Conservation (phyloP, 2,888 invertebrate genomes). For the Phytoseiulus persimilis region DNA sequence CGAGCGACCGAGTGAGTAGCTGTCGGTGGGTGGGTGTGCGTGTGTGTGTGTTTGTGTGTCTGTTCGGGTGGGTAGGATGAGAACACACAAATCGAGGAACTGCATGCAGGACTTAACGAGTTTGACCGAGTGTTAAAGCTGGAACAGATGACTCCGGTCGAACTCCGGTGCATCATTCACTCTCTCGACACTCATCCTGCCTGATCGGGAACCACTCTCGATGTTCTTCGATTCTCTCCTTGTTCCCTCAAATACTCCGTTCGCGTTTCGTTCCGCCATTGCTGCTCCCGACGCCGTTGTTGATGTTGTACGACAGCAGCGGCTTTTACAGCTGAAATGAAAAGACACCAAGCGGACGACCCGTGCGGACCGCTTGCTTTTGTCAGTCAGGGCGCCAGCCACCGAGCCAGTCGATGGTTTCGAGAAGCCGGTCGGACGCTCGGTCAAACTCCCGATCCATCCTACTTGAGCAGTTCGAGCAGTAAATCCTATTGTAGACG, state of each 20-base stretch:
- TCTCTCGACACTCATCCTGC: background rate
- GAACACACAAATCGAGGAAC: background rate
- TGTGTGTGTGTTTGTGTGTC: too few relatives aligned
- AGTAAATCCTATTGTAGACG: background rate
- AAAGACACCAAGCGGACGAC: background rate
- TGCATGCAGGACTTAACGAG: background rate
- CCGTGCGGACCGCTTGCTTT: background rate
- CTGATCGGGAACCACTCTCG: background rate
- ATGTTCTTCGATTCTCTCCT: background rate
- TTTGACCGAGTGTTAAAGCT: background rate
- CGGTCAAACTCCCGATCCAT: background rate
- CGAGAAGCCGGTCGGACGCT: background rate
- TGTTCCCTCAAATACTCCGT: background rate
- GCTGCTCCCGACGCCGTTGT: background rate
- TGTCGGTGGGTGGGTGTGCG: too few relatives aligned
- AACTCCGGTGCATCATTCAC: background rate
- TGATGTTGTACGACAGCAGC: background rate
- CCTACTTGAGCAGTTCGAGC: background rate
- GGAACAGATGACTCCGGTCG: background rate
- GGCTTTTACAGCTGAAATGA: background rate
- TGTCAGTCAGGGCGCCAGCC: background rate
- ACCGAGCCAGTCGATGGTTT: background rate
- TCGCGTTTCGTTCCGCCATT: background rate
- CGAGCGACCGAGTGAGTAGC: background rate
- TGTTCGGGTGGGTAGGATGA: too few relatives aligned